A percentile compares a stretch with the other conserved stretches of the same genome.
Evolutionary conservation across 2,113 vertebrate genomes (phyloP).

Genomic region (Nothoprocta pentlandii): DNA sequence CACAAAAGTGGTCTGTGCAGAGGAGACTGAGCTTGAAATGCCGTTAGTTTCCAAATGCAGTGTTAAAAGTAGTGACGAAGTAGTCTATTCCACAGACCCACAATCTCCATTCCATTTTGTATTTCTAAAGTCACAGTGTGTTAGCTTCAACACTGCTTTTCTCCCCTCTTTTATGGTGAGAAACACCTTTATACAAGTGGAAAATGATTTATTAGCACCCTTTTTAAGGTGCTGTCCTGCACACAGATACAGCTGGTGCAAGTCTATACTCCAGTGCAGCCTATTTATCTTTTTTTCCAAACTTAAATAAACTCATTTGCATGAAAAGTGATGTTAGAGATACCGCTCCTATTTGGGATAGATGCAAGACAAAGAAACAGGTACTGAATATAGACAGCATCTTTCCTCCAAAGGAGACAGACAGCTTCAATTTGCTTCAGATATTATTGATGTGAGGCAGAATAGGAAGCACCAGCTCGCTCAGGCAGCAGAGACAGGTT

Average conservation of each 20-base stretch:
- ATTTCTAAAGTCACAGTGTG: conserved; percentile 32
- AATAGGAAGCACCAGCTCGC: background rate
- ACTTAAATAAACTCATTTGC: conserved; percentile 1
- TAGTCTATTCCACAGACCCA: background rate
- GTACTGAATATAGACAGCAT: background rate
- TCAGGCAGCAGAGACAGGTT: background rate
- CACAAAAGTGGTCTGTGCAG: background rate
- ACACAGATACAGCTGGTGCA: background rate
- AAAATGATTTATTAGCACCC: conserved; percentile 59
- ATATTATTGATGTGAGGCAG: background rate
- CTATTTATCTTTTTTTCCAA: background rate
- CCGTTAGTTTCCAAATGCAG: background rate
- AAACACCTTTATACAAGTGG: conserved; percentile 27
- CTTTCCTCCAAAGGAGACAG: background rate
- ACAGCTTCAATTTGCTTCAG: conserved; percentile 4
- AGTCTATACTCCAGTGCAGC: background rate
- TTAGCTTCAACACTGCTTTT: conserved; percentile 24
- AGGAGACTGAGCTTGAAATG: background rate
- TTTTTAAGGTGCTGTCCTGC: conserved; percentile 32
- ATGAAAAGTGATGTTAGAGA: background rate
- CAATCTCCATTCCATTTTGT: conserved; percentile 20
- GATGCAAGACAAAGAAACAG: background rate
- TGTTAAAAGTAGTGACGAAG: background rate
- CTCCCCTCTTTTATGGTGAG: conserved; percentile 1
- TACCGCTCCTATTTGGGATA: background rate